These are phyloP conservation scores for Tupiocoris notatus DNA, from an alignment of 2,888 invertebrate species.

Conservation along the genomic window DNA sequence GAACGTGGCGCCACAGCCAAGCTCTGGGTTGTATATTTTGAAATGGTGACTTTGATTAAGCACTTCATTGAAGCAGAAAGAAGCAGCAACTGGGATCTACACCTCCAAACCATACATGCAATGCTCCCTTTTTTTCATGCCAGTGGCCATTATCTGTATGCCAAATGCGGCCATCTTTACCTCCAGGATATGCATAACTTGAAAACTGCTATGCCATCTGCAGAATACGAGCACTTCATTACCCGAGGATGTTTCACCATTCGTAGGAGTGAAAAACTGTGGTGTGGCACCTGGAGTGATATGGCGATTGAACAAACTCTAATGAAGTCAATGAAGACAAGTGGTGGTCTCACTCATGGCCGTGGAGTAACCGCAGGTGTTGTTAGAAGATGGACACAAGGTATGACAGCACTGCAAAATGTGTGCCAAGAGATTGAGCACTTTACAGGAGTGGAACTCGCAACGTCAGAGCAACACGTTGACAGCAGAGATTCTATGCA, in stretches of 20 bases:
- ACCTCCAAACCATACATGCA: slow-evolving; percentile 45
- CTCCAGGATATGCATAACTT: slow-evolving; percentile 23
- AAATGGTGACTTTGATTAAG: slow-evolving; percentile 24
- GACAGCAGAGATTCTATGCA: too few species aligned
- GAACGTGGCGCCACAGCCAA: slow-evolving; percentile 5
- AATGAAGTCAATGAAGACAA: slow-evolving; percentile 51
- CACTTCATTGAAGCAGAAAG: slow-evolving; percentile 40
- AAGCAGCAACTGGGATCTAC: slow-evolving; percentile 46
- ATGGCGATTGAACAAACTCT: slow-evolving; percentile 52
- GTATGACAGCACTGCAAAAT: slow-evolving; percentile 3
- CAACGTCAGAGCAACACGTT: not conserved
- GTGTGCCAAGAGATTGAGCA: not conserved
- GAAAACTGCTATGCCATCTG: not conserved
- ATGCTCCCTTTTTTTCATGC: slow-evolving; percentile 48
- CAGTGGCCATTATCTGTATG: slow-evolving; percentile 50
- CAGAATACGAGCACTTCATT: slow-evolving; percentile 39
- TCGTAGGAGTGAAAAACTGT: slow-evolving; percentile 6
- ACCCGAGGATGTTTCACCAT: slow-evolving; percentile 13
- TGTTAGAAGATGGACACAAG: slow-evolving; percentile 33
- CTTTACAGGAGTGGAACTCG: not conserved
- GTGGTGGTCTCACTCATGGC: slow-evolving; percentile 50
- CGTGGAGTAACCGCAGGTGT: slow-evolving; percentile 40
- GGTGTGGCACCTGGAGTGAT: slow-evolving; percentile 27
- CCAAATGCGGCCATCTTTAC: slow-evolving; percentile 47
- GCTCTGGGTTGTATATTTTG: slow-evolving; percentile 13